These are phyloP conservation scores for Datnioides undecimradiatus DNA, from an alignment of 2,113 vertebrate species.

Conservation along the genomic window DNA sequence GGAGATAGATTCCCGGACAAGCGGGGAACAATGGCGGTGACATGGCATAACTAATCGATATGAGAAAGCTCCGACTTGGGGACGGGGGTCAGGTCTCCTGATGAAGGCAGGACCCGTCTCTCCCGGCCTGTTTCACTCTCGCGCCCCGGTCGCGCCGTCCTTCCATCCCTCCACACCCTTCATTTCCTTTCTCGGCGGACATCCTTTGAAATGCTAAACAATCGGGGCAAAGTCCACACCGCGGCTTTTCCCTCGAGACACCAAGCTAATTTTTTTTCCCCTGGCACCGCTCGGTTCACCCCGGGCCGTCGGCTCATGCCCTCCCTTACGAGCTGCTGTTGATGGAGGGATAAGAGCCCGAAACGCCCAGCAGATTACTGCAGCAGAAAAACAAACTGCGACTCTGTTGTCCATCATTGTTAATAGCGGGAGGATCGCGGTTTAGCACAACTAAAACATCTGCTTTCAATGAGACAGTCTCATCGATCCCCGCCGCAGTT, in stretches of 20 bases:
- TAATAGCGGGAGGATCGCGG: constrained; percentile 31
- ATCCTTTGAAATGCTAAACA: constrained; percentile 76
- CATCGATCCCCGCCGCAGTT: constrained; percentile 40
- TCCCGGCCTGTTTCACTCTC: constrained; percentile 19
- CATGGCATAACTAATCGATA: constrained; percentile 74
- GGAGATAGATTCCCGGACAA: constrained; percentile 63
- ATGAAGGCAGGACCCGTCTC: constrained; percentile 29
- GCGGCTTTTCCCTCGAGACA: constrained; percentile 46
- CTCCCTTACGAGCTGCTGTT: not conserved
- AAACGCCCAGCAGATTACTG: constrained; percentile 16
- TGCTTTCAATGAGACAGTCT: constrained; percentile 37
- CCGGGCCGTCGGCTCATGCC: not conserved
- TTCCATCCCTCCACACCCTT: constrained; percentile 58
- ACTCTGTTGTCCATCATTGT: constrained; percentile 17
- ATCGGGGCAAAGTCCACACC: constrained; percentile 67
- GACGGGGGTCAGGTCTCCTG: constrained; percentile 43
- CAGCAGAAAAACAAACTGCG: not conserved
- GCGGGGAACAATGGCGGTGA: constrained; percentile 64
- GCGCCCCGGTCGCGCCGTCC: constrained; percentile 23
- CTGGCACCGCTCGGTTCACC: constrained; percentile 34
- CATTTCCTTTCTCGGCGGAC: constrained; percentile 67
- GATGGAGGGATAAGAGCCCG: constrained; percentile 50
- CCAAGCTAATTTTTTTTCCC: constrained; percentile 50
- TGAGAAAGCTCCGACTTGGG: constrained; percentile 54
- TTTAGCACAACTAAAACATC: constrained; percentile 34